Percentiles rank a stretch among this genome's conserved stretches.
Evolutionary conservation across 2,797 vertebrate species (phyloP).

Genomic region (Botia almorhae): DNA sequence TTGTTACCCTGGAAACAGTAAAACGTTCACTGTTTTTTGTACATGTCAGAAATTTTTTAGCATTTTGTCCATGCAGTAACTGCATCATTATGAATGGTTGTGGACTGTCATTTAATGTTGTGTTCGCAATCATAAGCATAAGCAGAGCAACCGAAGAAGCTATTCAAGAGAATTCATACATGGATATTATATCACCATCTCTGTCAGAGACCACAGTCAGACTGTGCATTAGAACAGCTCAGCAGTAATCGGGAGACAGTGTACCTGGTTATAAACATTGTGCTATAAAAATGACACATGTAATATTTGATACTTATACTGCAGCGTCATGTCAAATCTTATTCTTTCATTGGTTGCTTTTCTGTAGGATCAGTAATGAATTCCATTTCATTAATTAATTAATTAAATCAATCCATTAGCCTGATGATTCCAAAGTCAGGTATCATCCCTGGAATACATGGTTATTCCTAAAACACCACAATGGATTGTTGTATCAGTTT

Average conservation of each 20-base stretch:
- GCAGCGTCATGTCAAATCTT: too few species aligned
- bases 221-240: not conserved
- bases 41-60: too few species aligned
- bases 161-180: constrained; percentile 47
- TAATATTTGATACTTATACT: too few species aligned
- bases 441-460: not conserved
- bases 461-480: not conserved
- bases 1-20: too few species aligned
- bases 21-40: not conserved
- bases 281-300: too few species aligned
- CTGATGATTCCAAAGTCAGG: too few species aligned
- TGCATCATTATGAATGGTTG: not conserved
- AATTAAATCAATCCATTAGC: too few species aligned
- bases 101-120: constrained; percentile 12
- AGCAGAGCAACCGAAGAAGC: constrained; percentile 57
- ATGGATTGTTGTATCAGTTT: not conserved
- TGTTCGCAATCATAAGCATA: constrained; percentile 11
- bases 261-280: too few species aligned
- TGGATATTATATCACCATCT: constrained; percentile 28
- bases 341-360: too few species aligned
- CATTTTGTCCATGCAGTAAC: not conserved
- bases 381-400: too few species aligned
- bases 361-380: too few species aligned
- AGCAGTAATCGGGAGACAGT: too few species aligned
- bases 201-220: constrained; percentile 2